phyloP scores from a whole-genome alignment of 2,888 invertebrate genomes.

The Rambutsinella grinnellia region DNA sequence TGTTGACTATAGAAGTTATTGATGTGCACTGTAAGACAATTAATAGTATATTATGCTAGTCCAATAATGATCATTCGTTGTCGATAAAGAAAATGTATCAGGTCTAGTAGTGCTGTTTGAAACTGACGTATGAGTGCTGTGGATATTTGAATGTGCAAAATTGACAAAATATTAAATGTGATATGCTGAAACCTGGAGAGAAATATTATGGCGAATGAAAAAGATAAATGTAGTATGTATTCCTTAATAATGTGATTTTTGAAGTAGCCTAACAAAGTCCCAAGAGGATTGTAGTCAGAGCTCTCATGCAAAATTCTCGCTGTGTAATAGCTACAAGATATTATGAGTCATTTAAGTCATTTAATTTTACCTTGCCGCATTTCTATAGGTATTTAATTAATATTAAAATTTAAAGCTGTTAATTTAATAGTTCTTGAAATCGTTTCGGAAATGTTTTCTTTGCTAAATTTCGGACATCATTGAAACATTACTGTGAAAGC shows the following conservation, averaged over 20 bases:
- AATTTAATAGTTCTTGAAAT: too few species aligned
- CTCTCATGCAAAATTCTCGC: too few species aligned
- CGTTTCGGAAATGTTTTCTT: too few species aligned
- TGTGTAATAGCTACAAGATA: too few species aligned
- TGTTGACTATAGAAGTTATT: not conserved
- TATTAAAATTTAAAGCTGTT: too few species aligned
- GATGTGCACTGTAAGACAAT: conserved; percentile 24
- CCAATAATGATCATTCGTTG: conserved; percentile 46
- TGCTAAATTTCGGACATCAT: too few species aligned
- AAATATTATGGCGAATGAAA: conserved; percentile 13
- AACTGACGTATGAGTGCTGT: conserved; percentile 9
- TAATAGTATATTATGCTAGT: conserved; percentile 50
- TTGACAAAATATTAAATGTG: conserved; percentile 47
- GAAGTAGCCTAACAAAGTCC: not conserved
- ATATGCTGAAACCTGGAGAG: conserved; percentile 51
- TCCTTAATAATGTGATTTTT: conserved; percentile 3
- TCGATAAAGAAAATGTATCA: conserved; percentile 14
- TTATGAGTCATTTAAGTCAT: too few species aligned
- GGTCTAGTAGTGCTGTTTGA: not conserved
- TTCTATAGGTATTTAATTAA: too few species aligned
- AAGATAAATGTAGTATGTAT: not conserved
- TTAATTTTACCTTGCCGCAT: too few species aligned
- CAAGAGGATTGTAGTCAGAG: too few species aligned
- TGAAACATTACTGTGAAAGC: too few species aligned
- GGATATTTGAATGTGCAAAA: conserved; percentile 30